These are phyloP conservation scores for Tychaedon coryphoeus DNA, from an alignment of 2,113 vertebrate species.

Conservation along the genomic window DNA sequence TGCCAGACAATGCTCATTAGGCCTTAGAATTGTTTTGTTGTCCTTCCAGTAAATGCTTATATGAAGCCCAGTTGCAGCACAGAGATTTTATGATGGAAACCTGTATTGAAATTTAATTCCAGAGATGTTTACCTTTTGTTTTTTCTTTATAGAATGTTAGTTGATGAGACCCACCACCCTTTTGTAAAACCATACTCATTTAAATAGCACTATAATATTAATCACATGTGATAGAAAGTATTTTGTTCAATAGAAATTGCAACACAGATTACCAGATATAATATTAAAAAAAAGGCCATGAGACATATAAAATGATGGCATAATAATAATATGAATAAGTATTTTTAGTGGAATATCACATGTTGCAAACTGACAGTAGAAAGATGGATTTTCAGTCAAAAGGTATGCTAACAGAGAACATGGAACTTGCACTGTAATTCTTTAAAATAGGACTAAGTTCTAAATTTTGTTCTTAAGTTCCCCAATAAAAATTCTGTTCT, in stretches of 20 bases:
- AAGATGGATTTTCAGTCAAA: background rate
- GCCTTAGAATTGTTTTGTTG: background rate
- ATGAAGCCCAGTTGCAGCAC: background rate
- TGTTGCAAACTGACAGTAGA: background rate
- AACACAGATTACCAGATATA: background rate
- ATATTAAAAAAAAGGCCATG: background rate
- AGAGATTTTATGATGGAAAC: background rate
- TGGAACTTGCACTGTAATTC: background rate
- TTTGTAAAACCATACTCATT: background rate
- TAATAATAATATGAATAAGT: background rate
- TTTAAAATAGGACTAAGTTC: background rate
- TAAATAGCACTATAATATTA: background rate
- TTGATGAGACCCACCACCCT: background rate
- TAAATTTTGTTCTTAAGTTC: background rate
- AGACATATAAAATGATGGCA: background rate
- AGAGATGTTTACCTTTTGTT: background rate
- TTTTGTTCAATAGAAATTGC: background rate
- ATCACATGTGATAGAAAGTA: background rate
- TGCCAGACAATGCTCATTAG: background rate
- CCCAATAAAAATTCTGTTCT: background rate
- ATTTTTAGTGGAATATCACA: background rate
- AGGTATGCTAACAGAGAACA: background rate
- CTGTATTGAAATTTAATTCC: background rate
- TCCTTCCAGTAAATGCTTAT: background rate
- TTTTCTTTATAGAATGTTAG: background rate